Evolutionary conservation across 2,113 vertebrate species (phyloP).

Genomic region (Picathartes gymnocephalus): DNA sequence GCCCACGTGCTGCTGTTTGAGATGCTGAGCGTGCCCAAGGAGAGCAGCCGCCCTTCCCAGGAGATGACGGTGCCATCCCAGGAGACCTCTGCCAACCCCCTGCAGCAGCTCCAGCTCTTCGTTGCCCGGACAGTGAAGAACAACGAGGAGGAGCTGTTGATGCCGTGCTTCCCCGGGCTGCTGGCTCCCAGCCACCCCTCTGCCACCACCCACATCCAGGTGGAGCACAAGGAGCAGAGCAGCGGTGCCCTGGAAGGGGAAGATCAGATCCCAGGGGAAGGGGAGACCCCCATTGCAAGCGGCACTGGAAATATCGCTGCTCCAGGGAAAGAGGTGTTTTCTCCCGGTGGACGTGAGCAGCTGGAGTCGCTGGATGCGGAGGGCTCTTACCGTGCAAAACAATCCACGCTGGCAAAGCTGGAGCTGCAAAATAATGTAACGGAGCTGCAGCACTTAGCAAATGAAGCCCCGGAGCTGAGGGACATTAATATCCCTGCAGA

Average conservation of each 20-base stretch:
- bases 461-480: neutral
- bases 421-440: neutral
- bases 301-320: neutral
- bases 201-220: neutral
- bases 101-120: slow-evolving; percentile 67
- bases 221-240: neutral
- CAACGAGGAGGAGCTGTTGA: slow-evolving; percentile 57
- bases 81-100: slow-evolving; percentile 36
- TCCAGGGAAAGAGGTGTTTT: neutral
- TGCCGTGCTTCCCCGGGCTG: neutral
- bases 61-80: neutral
- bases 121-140: slow-evolving; percentile 61
- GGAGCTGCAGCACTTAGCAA: neutral
- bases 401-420: neutral
- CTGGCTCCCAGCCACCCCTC: neutral
- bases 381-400: neutral
- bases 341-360: neutral
- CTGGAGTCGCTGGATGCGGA: neutral
- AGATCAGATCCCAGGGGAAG: neutral
- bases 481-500: slow-evolving; percentile 28
- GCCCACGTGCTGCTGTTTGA: neutral
- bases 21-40: slow-evolving; percentile 28
- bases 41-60: neutral
- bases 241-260: neutral
- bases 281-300: neutral